phyloP scores from a whole-genome alignment of 2,797 vertebrate genomes.

The Acridotheres tristis region DNA sequence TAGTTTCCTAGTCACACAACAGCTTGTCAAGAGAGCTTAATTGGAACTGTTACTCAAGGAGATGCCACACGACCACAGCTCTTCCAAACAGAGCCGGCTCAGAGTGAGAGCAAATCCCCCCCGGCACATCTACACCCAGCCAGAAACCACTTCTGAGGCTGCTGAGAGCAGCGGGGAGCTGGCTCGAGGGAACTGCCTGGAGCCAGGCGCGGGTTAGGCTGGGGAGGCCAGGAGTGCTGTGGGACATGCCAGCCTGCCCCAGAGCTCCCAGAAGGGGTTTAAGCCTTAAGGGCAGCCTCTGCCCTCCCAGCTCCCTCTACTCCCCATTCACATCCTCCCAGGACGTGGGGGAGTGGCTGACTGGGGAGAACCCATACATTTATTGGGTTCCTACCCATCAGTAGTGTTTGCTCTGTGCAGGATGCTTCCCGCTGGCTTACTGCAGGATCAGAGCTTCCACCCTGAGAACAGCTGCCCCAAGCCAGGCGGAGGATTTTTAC shows the following conservation, averaged over 20 bases:
- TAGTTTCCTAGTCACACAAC: slow-evolving; percentile 56
- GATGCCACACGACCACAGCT: slow-evolving; percentile 65
- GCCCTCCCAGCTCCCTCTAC: neutral
- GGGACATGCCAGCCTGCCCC: neutral
- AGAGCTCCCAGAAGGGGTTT: neutral
- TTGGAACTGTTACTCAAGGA: slow-evolving; percentile 62
- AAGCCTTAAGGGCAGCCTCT: neutral
- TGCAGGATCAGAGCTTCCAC: neutral
- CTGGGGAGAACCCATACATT: neutral
- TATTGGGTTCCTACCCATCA: neutral
- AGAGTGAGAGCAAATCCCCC: slow-evolving; percentile 50
- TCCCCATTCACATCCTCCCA: neutral
- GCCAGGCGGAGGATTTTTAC: neutral
- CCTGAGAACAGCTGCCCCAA: neutral
- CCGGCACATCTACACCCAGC: slow-evolving; percentile 34
- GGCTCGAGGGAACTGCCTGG: slow-evolving; percentile 33
- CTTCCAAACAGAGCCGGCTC: slow-evolving; percentile 45
- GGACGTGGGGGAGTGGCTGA: neutral
- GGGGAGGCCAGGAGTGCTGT: neutral
- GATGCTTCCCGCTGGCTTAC: neutral
- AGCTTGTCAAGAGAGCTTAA: slow-evolving; percentile 64
- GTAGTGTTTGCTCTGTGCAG: rapidly evolving
- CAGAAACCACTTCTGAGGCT: slow-evolving; percentile 69
- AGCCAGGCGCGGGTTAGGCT: neutral
- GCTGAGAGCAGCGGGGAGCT: slow-evolving; percentile 22